These are phyloP conservation scores for Herminia tarsipennalis DNA, from an alignment of 2,888 invertebrate genomes.

Conservation along the genomic window DNA sequence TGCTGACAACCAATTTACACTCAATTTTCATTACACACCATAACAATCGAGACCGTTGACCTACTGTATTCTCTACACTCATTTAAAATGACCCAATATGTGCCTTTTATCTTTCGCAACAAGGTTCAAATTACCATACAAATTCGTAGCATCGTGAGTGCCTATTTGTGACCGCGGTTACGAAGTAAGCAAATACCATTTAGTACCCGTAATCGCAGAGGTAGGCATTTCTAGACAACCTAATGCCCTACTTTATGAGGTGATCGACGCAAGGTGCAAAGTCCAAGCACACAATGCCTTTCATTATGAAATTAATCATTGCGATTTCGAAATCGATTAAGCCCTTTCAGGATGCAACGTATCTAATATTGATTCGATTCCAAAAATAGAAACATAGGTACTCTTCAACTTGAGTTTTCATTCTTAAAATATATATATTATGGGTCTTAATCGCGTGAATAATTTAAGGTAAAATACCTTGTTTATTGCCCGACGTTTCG, in stretches of 20 bases:
- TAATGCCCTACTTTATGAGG: constrained; percentile 57
- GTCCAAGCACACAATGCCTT: background rate
- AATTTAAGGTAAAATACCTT: too few species aligned
- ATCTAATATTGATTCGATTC: too few species aligned
- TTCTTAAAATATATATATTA: too few species aligned
- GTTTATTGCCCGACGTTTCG: too few species aligned
- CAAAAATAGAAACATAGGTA: too few species aligned
- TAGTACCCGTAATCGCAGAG: constrained; percentile 44
- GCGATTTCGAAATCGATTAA: too few species aligned
- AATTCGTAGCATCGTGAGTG: constrained; percentile 29
- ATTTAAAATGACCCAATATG: constrained; percentile 7
- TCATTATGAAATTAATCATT: background rate
- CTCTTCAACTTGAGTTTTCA: too few species aligned
- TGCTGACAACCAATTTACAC: background rate
- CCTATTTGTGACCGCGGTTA: constrained; percentile 47
- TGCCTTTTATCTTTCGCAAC: constrained; percentile 11
- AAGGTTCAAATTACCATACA: constrained; percentile 35
- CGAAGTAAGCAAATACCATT: constrained; percentile 60
- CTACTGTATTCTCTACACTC: constrained; percentile 22
- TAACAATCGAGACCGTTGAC: constrained; percentile 18
- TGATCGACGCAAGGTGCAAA: constrained; percentile 21
- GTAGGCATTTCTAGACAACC: constrained; percentile 63
- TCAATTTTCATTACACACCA: constrained; percentile 15
- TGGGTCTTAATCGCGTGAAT: too few species aligned
- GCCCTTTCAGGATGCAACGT: too few species aligned